Conservation (phyloP, 2,113 vertebrate genomes). For the Pseudopipra pipra region DNA sequence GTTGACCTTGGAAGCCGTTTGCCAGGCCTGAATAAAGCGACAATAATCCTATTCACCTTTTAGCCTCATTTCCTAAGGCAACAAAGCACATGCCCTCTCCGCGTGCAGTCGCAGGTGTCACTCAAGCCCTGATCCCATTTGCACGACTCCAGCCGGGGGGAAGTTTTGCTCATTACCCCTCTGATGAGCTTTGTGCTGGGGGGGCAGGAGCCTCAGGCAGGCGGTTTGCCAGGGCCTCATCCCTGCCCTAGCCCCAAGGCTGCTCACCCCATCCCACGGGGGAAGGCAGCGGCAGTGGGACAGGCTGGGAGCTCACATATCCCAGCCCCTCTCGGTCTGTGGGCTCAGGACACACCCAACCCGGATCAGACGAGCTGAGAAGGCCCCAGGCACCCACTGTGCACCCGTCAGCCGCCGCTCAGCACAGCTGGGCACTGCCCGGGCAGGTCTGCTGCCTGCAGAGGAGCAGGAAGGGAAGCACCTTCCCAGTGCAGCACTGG, state of each 20-base stretch:
- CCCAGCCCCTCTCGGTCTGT: not conserved
- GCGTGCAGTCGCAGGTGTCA: not conserved
- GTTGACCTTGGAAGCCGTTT: conserved; percentile 6
- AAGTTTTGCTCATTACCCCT: not conserved
- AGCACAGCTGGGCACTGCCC: not conserved
- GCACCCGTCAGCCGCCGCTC: fast-evolving
- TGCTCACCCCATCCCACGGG: not conserved
- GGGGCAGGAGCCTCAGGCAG: not conserved
- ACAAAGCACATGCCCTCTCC: not conserved
- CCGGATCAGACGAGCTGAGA: not conserved
- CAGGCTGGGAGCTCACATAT: not conserved
- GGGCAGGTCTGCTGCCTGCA: not conserved
- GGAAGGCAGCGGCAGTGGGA: fast-evolving
- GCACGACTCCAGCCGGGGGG: not conserved
- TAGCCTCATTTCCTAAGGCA: conserved; percentile 9
- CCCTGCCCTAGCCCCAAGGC: not conserved
- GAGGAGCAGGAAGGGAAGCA: not conserved
- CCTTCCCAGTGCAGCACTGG: fast-evolving
- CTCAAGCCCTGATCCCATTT: not conserved
- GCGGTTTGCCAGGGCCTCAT: fast-evolving
- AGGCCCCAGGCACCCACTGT: fast-evolving
- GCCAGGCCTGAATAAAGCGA: not conserved
- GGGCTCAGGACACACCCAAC: not conserved
- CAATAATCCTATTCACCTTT: conserved; percentile 49
- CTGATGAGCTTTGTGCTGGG: not conserved